Base-by-base conservation (phyloP, 2,797 vertebrate genomes). In the Bovichtus diacanthus region DNA sequence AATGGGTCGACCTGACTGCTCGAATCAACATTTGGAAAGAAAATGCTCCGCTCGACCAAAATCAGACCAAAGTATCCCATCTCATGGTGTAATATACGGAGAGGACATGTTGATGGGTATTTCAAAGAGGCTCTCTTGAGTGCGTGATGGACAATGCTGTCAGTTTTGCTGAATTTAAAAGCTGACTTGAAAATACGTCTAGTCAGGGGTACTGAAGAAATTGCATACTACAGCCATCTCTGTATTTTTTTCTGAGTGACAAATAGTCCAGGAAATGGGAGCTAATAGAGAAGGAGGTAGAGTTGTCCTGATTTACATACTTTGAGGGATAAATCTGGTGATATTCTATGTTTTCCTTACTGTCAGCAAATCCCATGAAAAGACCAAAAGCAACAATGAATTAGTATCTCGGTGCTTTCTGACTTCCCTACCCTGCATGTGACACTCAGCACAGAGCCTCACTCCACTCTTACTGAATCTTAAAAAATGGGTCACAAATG, bases 21-120 rank as follows among this genome's bases (percentile, higher is more conserved):
- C 53, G 38, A 70, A 87, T 92, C 86, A 87, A 87, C 90, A 70
- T 47, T 89, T 51, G 49, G n/a, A n/a, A 55, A 60, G 67, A 58
- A 74, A 83, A 80, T 76, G 76, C 76, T 78, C 64, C 58, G 38
- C 60, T 79, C 39, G 12, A 66, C 62, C 56, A 34, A 77, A 83
- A 76, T 71, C 63, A 78, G 73, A 81, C 62, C 55, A 80, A 74
- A 69, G 31, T 25, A 55, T 36, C 23, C 38, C 18, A 6, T 56
- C 23, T 49, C 19, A 31, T 54, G 59, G 21, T 65, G 62, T 80
- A 54, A 82, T 68, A 59, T 21, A 50, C 43, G 2, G 19, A 78
- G 50, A 55, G 78, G 72, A 66, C 51, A 70, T 62, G 55, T 29
- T 67, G 61, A 78, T 62, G 76, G 59, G 21, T 27, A 60, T 67